phyloP scores from a whole-genome alignment of 2,797 vertebrate genomes.

The Aselliscus stoliczkanus region DNA sequence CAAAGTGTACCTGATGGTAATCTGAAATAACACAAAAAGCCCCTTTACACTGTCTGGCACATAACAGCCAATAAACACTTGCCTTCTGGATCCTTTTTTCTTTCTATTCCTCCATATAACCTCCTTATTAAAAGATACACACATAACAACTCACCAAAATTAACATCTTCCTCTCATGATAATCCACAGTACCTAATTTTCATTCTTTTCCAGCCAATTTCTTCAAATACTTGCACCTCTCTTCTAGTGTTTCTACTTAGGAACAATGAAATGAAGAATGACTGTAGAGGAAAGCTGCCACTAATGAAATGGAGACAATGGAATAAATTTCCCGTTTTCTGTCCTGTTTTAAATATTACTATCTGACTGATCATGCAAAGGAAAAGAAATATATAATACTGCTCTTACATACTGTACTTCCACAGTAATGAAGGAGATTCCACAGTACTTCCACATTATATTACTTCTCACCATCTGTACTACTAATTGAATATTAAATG shows the following conservation, averaged over 20 bases:
- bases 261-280: constrained; percentile 36
- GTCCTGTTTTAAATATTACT: constrained; percentile 4
- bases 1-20: constrained; percentile 7
- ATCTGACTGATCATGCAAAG: neutral
- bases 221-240: constrained; percentile 37
- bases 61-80: constrained; percentile 41
- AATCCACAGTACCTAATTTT: neutral
- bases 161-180: neutral
- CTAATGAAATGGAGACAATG: neutral
- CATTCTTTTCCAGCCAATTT: constrained; percentile 32
- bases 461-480: neutral
- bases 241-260: constrained; percentile 32
- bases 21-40: neutral
- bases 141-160: neutral
- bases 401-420: neutral
- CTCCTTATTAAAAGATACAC: constrained; percentile 7
- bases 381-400: neutral
- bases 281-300: neutral
- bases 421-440: neutral
- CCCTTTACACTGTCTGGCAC: neutral
- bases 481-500: constrained; percentile 20
- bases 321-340: constrained; percentile 4
- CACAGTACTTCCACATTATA: neutral
- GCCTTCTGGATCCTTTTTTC: neutral
- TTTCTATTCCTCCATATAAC: neutral